A percentile compares a stretch with the other conserved stretches of the same genome.
Conservation (phyloP, 53 echinoderm and acorn worm genomes). For the Holothuria leucospilota region DNA sequence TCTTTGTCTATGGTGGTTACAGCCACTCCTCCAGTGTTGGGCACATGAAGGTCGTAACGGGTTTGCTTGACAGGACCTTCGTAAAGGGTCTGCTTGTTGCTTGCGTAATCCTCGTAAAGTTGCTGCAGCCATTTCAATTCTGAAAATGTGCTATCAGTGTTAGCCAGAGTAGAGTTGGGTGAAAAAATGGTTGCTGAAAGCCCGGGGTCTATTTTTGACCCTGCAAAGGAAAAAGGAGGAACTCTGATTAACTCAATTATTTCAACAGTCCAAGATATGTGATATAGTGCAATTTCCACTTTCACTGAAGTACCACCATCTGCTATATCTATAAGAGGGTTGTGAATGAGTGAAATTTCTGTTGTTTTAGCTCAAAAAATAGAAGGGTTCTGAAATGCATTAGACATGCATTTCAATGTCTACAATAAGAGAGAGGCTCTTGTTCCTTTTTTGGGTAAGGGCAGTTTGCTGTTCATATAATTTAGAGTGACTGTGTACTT, state of each 20-base stretch:
- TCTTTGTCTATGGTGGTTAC: conserved; percentile 48
- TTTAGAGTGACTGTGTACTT: too few relatives aligned
- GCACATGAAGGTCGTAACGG: conserved; percentile 9
- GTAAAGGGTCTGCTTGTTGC: conserved; percentile 26
- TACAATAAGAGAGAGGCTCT: too few relatives aligned
- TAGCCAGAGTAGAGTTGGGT: conserved; percentile 34
- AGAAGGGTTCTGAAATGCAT: too few relatives aligned
- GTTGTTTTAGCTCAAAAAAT: too few relatives aligned
- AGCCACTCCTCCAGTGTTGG: conserved; percentile 25
- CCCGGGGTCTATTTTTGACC: conserved; percentile 51
- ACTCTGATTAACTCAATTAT: not conserved
- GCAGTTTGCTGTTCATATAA: too few relatives aligned
- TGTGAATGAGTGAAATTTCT: too few relatives aligned
- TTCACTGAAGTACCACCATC: too few relatives aligned
- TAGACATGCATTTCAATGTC: too few relatives aligned
- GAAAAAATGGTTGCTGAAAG: conserved; percentile 20
- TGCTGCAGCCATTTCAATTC: conserved; percentile 39
- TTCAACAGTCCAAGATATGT: too few relatives aligned
- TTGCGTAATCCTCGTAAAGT: conserved; percentile 40
- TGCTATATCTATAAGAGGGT: too few relatives aligned
- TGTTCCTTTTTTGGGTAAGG: too few relatives aligned
- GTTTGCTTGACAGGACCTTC: not conserved
- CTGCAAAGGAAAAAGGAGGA: not conserved
- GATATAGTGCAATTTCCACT: too few relatives aligned
- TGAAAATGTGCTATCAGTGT: conserved; percentile 33